These are phyloP conservation scores for Heliothis subflexa DNA, from an alignment of 1,140 invertebrate genomes.

Conservation along the genomic window DNA sequence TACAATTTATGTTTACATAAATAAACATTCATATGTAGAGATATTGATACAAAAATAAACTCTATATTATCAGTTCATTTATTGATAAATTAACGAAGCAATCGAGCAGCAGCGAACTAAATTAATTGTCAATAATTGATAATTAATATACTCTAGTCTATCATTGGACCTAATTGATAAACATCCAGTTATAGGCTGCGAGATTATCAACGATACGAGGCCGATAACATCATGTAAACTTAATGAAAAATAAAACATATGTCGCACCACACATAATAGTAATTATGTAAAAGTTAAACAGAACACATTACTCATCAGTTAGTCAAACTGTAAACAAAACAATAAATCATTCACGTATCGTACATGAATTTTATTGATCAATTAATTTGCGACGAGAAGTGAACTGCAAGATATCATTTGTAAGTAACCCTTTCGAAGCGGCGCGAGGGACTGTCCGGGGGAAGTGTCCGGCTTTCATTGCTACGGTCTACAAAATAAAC, in stretches of 20 bases:
- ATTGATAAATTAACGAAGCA: constrained; percentile 15
- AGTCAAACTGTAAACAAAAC: constrained; percentile 49
- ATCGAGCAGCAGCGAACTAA: not conserved
- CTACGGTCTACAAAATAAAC: not conserved
- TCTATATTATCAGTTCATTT: not conserved
- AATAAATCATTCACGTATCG: constrained; percentile 39
- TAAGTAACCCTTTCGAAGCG: constrained; percentile 37
- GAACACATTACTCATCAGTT: constrained; percentile 32
- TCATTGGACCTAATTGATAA: constrained; percentile 11
- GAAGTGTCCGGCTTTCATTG: constrained; percentile 12
- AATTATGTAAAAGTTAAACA: constrained; percentile 32
- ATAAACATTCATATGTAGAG: not conserved
- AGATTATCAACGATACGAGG: constrained; percentile 17
- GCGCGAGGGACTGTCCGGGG: not conserved
- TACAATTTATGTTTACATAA: not conserved
- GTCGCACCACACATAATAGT: constrained; percentile 1
- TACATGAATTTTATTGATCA: constrained; percentile 44
- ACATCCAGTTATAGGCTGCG: not conserved
- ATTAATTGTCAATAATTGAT: constrained; percentile 34
- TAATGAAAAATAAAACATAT: constrained; percentile 28
- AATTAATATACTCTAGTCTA: constrained; percentile 12
- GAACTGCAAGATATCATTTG: constrained; percentile 3
- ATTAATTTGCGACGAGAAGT: constrained; percentile 36
- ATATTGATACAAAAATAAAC: constrained; percentile 1
- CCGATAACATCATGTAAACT: not conserved